These are phyloP conservation scores for Lepidiolamprologus cunningtoni DNA, from an alignment of 2,113 vertebrate genomes.

Conservation along the genomic window DNA sequence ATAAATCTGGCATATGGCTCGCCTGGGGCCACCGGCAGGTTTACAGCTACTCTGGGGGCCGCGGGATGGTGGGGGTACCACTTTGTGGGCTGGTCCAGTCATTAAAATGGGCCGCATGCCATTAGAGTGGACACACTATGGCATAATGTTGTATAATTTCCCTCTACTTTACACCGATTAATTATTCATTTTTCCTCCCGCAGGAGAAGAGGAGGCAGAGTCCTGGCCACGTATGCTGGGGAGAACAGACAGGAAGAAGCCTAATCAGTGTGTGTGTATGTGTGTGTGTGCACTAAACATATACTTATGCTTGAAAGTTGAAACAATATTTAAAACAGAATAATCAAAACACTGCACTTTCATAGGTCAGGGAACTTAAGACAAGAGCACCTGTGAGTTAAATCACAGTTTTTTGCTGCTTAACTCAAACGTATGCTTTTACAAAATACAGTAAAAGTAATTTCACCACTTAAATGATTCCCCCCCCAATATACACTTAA, in stretches of 20 bases:
- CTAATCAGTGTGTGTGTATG: neutral
- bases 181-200: constrained; percentile 55
- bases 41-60: constrained; percentile 26
- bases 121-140: constrained; percentile 52
- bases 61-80: neutral
- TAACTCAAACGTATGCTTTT: neutral
- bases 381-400: neutral
- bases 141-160: constrained; percentile 51
- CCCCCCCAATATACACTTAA: neutral
- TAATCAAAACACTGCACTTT: constrained; percentile 5
- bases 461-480: neutral
- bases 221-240: neutral
- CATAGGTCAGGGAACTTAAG: neutral
- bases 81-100: constrained; percentile 15
- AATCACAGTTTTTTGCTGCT: neutral
- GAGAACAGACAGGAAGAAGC: constrained; percentile 1
- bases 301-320: neutral
- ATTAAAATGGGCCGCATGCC: constrained; percentile 54
- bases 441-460: neutral
- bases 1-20: constrained; percentile 47
- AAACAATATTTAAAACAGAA: neutral
- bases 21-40: constrained; percentile 22
- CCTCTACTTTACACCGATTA: constrained; percentile 40
- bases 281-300: neutral
- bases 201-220: neutral